Evolutionary conservation across 2,888 invertebrate genomes (phyloP).

Genomic region (Mamestra brassicae): DNA sequence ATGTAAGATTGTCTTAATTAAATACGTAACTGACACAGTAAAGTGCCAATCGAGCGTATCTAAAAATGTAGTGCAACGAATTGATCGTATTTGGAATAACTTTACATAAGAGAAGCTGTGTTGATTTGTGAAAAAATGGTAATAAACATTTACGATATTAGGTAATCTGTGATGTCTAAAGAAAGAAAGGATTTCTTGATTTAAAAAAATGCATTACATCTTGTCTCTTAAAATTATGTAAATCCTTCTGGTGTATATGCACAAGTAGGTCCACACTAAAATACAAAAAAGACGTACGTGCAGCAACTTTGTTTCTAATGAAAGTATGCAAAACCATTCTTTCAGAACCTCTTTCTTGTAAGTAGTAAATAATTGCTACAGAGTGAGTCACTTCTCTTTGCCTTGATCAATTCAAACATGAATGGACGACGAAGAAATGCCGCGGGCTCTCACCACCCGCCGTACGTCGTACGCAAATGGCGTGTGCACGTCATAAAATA

Average conservation of each 20-base stretch:
- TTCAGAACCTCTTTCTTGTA: neutral
- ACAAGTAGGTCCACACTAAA: neutral
- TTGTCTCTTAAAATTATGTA: neutral
- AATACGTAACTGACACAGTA: constrained; percentile 49
- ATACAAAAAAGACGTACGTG: neutral
- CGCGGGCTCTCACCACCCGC: constrained; percentile 16
- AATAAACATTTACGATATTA: constrained; percentile 5
- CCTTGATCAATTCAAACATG: constrained; percentile 23
- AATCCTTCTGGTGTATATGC: neutral
- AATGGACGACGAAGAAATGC: constrained; percentile 44
- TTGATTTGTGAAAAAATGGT: constrained; percentile 1
- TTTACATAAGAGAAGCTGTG: constrained; percentile 34
- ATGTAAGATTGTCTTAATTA: constrained; percentile 5
- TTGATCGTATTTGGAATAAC: constrained; percentile 26
- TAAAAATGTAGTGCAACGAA: constrained; percentile 19
- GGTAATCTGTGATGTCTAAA: constrained; percentile 6
- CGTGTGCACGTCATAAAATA: constrained; percentile 27
- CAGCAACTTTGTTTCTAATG: neutral
- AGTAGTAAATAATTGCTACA: constrained; percentile 27
- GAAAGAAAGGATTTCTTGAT: neutral
- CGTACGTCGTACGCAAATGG: constrained; percentile 19
- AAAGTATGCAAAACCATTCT: constrained; percentile 8
- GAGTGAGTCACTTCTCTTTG: constrained; percentile 32
- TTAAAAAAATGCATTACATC: neutral
- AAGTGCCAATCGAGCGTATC: constrained; percentile 16